Evolutionary conservation across 1,140 invertebrate species (phyloP), one percentile per base, ranked within the genome.

Genomic region (Lepidurus packardi): DNA sequence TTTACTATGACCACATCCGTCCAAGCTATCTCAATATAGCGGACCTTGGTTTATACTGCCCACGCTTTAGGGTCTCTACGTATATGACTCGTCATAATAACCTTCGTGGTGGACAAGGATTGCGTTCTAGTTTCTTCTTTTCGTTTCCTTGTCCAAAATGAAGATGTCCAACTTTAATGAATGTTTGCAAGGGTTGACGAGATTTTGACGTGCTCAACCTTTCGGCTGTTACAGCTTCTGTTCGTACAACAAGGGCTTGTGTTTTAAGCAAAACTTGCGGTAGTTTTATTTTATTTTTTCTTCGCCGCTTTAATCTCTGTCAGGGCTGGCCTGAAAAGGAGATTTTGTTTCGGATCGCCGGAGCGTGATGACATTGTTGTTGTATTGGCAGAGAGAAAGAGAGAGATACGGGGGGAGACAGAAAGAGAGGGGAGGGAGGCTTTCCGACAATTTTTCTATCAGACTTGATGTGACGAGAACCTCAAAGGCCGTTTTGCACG

Each of bases 1-100:
- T 65, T 65, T 65, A 21, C 53, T 65, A 65, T 65, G 53, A 65
- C 53, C 53, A 65, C 53, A 65, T 65, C 53, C 53, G 53, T 65
- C 53, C 53, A 65, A 65, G 53, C 16, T 65, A 65, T 65, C 21
- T 65, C 53, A 65, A 65, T 65, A 13, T 65, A 13, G 21, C 53
- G 16, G 16, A 7, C 16, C 9, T 16, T 65, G 53, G 21, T 13
- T 21, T 65, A 21, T 21, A 65, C 6, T 65, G 53, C 13, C 53
- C 21, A 65, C 1, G 53, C 53, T 21, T 21, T 21, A 21, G 13
- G 21, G 53, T 13, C 53, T 65, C 53, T 65, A 21, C 21, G 16
- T 65, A n/a, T 21, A 9, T 65, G 53, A n/a, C 53, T 13, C 53
- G 7, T 16, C 16, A 21, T 65, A 65, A 65, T 65, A 65, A 65